These are phyloP conservation scores for Neolamprologus ventralis DNA, from an alignment of 2,113 vertebrate species.

Conservation along the genomic window DNA sequence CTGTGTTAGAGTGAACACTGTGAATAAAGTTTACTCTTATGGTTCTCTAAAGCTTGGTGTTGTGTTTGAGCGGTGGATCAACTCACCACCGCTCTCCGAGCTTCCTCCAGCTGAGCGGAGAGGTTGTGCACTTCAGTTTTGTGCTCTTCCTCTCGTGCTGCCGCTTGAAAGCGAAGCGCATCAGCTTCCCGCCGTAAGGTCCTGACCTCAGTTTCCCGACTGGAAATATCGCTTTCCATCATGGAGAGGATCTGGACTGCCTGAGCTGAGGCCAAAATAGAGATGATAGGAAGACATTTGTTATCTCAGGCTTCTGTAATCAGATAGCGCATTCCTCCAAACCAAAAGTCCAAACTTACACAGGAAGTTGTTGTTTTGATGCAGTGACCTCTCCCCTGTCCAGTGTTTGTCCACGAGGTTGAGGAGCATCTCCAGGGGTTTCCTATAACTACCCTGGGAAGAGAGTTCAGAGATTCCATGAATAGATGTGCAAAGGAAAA, in stretches of 20 bases:
- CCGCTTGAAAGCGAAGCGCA: slow-evolving; percentile 21
- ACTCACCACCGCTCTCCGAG: slow-evolving; percentile 65
- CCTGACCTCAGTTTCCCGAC: slow-evolving; percentile 47
- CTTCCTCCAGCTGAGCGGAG: slow-evolving; percentile 53
- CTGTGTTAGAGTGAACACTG: slow-evolving; percentile 38
- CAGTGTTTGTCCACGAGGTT: slow-evolving; percentile 76
- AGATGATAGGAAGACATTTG: background rate
- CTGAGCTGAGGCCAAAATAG: slow-evolving; percentile 63
- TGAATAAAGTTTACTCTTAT: background rate
- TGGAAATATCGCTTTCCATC: slow-evolving; percentile 54
- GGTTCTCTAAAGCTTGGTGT: background rate
- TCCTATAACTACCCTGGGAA: slow-evolving; percentile 45
- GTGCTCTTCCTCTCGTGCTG: slow-evolving; percentile 46
- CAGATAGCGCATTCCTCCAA: background rate
- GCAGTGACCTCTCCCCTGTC: slow-evolving; percentile 67
- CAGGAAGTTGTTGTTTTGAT: slow-evolving; percentile 70
- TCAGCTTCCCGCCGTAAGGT: slow-evolving; percentile 55
- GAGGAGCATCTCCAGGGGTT: slow-evolving; percentile 69
- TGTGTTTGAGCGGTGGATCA: background rate
- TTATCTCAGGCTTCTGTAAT: slow-evolving; percentile 2
- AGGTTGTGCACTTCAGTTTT: slow-evolving; percentile 31
- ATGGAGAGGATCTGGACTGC: slow-evolving; percentile 73
- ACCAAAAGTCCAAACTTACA: slow-evolving; percentile 61
- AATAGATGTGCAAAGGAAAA: background rate
- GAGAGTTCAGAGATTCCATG: background rate